Evolutionary conservation across 2,113 vertebrate species (phyloP).

Genomic region (Zeus faber): DNA sequence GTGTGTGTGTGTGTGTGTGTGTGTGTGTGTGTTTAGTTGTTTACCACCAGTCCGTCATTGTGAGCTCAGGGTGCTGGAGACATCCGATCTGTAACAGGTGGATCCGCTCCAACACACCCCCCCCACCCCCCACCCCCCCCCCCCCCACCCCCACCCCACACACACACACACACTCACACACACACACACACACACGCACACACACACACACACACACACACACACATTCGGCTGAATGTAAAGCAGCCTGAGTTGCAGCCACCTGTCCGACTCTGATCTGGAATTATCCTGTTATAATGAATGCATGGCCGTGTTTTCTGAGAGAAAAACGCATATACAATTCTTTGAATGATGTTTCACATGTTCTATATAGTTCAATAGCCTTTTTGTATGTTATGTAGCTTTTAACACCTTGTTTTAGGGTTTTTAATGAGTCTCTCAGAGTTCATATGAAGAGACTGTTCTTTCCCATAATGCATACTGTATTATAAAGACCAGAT

Average conservation of each 20-base stretch:
- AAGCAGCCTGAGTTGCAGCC: slow-evolving; percentile 44
- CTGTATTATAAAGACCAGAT: too few relatives aligned
- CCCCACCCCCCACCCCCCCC: too few relatives aligned
- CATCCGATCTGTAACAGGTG: slow-evolving; percentile 58
- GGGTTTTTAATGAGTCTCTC: too few relatives aligned
- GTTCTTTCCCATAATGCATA: too few relatives aligned
- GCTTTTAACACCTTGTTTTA: too few relatives aligned
- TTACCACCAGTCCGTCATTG: slow-evolving; percentile 57
- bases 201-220: slow-evolving; percentile 19
- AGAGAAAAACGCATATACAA: too few relatives aligned
- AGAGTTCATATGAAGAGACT: too few relatives aligned
- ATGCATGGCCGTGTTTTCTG: too few relatives aligned
- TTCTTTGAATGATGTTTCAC: too few relatives aligned
- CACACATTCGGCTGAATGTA: slow-evolving; percentile 52
- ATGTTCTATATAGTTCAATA: too few relatives aligned
- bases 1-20: not conserved
- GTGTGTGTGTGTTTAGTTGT: slow-evolving; percentile 33
- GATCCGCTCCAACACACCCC: slow-evolving; percentile 47
- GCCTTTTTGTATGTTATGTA: too few relatives aligned
- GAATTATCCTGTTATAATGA: not conserved
- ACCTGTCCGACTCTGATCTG: slow-evolving; percentile 41
- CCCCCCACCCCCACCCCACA: too few relatives aligned
- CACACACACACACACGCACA: not conserved
- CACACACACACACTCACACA: not conserved
- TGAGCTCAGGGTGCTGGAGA: slow-evolving; percentile 35